Evolutionary conservation across 2,888 invertebrate genomes (phyloP).

Genomic region (Automeris io): DNA sequence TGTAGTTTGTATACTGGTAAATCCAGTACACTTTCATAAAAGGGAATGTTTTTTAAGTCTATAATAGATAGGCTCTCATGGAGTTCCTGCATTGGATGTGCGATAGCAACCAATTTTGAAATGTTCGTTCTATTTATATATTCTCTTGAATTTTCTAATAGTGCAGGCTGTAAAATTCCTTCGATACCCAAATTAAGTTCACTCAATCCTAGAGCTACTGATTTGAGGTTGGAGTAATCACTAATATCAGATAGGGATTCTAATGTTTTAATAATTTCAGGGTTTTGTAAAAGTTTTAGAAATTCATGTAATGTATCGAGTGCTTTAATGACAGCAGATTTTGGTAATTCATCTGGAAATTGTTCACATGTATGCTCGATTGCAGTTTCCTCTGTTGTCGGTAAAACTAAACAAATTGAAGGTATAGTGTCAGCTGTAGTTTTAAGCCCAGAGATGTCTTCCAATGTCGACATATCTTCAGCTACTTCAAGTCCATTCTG

Average conservation of each 20-base stretch:
- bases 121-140: conserved; percentile 29
- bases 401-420: conserved; percentile 45
- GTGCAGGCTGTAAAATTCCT: conserved; percentile 51
- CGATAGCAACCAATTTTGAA: conserved; percentile 45
- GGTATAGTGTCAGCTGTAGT: conserved; percentile 69
- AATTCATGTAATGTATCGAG: conserved; percentile 51
- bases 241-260: conserved; percentile 53
- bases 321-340: conserved; percentile 46
- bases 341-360: conserved; percentile 25
- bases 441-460: conserved; percentile 77
- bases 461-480: conserved; percentile 75
- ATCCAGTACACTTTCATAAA: conserved; percentile 55
- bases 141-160: conserved; percentile 46
- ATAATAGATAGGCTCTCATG: conserved; percentile 51
- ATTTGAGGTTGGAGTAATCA: conserved; percentile 52
- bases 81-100: conserved; percentile 55
- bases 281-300: conserved; percentile 45
- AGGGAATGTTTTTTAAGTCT: conserved; percentile 55
- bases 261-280: conserved; percentile 49
- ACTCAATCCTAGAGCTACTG: conserved; percentile 38
- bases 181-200: conserved; percentile 48
- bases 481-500: conserved; percentile 63
- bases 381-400: conserved; percentile 36
- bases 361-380: conserved; percentile 27
- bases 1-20: conserved; percentile 48